These are phyloP conservation scores for Fopius arisanus DNA, from an alignment of 1,140 invertebrate genomes.

Conservation along the genomic window DNA sequence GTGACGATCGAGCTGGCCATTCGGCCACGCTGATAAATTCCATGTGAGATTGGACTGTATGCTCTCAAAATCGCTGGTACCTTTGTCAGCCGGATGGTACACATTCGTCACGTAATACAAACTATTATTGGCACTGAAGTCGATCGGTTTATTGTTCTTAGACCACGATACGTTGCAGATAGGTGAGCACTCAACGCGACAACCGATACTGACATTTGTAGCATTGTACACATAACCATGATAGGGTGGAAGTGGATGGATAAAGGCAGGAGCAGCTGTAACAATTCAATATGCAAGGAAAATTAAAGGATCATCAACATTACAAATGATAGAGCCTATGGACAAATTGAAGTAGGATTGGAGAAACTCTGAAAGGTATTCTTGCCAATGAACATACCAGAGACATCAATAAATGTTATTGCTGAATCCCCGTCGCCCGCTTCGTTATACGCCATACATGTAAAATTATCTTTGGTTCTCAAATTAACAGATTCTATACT, in stretches of 20 bases:
- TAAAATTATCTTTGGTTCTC: constrained; percentile 85
- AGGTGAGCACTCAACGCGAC: constrained; percentile 88
- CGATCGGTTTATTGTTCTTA: constrained; percentile 74
- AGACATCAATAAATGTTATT: constrained; percentile 77
- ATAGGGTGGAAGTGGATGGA: constrained; percentile 81
- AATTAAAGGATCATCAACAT: neutral
- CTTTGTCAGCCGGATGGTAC: constrained; percentile 69
- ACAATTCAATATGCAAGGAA: constrained; percentile 34
- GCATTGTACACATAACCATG: constrained; percentile 79
- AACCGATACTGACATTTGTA: constrained; percentile 80
- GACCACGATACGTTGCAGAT: constrained; percentile 85
- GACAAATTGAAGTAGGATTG: constrained; percentile 21
- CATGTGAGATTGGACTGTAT: constrained; percentile 82
- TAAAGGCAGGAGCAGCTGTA: constrained; percentile 85
- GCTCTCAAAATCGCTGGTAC: constrained; percentile 86
- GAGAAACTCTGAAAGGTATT: neutral
- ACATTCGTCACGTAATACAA: constrained; percentile 74
- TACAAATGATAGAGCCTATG: too few species aligned
- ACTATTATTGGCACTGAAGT: constrained; percentile 68
- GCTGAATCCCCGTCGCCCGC: constrained; percentile 81
- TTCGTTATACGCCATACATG: constrained; percentile 83
- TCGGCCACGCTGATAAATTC: constrained; percentile 85
- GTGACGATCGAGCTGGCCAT: constrained; percentile 76
- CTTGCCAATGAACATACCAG: constrained; percentile 67
- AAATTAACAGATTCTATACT: constrained; percentile 82